Conservation (phyloP, 2,113 vertebrate species). For the Tiliqua scincoides region DNA sequence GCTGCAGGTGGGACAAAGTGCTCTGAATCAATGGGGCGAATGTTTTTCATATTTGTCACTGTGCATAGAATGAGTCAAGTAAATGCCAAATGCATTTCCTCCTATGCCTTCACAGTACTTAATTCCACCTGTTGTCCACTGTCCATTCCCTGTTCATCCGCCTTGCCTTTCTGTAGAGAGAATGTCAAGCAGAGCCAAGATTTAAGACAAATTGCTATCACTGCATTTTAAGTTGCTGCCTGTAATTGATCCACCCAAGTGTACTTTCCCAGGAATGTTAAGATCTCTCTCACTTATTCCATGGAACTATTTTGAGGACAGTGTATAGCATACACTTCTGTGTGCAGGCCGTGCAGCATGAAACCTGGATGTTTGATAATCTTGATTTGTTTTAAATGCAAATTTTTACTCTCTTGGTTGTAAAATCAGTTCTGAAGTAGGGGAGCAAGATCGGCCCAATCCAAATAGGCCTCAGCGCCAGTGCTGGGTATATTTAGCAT, state of each 20-base stretch:
- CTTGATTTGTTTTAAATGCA: background rate
- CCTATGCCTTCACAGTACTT: background rate
- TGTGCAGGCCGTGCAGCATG: background rate
- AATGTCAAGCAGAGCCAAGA: conserved; percentile 31
- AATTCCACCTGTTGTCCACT: conserved; percentile 42
- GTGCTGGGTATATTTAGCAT: background rate
- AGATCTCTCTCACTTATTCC: background rate
- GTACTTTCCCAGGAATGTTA: background rate
- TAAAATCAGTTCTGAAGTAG: background rate
- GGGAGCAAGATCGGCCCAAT: background rate
- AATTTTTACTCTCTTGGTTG: background rate
- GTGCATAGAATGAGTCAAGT: background rate
- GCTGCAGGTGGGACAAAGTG: too few relatives aligned
- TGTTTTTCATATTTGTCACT: too few relatives aligned
- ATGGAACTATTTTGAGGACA: conserved; percentile 16
- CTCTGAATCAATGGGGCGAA: too few relatives aligned
- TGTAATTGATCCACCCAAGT: accelerated
- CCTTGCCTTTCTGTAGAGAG: conserved; percentile 29
- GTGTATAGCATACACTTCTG: background rate
- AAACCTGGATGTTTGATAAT: background rate
- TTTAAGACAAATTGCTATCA: background rate
- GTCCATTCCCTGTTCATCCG: background rate
- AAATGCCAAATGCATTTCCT: accelerated
- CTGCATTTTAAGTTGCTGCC: background rate
- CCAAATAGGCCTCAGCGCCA: too few relatives aligned